Conservation (phyloP, 2,797 vertebrate species). For the Psittacula echo region DNA sequence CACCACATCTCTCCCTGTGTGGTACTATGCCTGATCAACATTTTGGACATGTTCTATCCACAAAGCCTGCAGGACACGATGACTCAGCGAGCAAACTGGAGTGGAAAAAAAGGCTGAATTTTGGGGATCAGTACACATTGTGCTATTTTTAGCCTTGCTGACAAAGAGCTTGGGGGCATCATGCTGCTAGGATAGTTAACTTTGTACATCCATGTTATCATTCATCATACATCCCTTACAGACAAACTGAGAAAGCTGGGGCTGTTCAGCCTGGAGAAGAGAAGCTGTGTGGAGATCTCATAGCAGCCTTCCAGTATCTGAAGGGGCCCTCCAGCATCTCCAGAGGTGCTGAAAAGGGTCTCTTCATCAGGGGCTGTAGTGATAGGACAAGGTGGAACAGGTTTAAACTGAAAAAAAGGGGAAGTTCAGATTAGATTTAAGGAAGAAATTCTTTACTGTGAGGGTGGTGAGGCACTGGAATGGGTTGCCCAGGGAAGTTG, state of each 20-base stretch:
- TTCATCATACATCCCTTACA: neutral
- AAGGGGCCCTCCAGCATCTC: neutral
- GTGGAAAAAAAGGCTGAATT: neutral
- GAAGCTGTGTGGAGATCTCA: neutral
- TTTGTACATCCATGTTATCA: neutral
- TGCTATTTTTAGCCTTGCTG: neutral
- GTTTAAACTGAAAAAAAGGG: neutral
- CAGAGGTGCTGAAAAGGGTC: neutral
- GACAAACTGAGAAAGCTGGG: neutral
- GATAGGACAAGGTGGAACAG: neutral
- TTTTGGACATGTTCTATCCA: neutral
- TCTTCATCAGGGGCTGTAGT: neutral
- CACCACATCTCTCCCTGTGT: rapidly evolving
- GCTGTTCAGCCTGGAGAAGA: neutral
- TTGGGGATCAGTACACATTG: neutral
- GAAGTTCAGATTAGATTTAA: neutral
- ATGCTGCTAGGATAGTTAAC: neutral
- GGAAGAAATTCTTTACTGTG: neutral
- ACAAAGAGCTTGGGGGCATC: neutral
- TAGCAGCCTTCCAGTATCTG: neutral
- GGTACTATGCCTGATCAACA: neutral
- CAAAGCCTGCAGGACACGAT: neutral
- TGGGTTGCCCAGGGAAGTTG: neutral
- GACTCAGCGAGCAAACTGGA: neutral
- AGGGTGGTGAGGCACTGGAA: neutral